Evolutionary conservation across 37 sponge, comb jelly and placozoan species (phyloP), one percentile per base, ranked within the genome.

Genomic region (Beroe forskalii): DNA sequence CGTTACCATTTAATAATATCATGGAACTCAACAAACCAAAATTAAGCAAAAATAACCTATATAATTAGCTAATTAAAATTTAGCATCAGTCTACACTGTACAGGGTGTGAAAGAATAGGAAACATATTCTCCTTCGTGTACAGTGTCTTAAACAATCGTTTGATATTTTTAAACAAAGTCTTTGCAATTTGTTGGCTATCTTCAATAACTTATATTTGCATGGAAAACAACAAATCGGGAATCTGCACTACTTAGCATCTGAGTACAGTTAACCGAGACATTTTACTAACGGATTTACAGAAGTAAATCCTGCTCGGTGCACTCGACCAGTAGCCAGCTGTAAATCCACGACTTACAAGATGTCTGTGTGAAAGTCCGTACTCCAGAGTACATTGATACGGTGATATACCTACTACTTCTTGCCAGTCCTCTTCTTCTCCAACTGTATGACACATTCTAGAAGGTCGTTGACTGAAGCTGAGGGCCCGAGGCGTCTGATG

Each of bases 361-460:
- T 36, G 55, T 48, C 55, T 48, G 12, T 48, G 12, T 48, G 6
- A 48, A 17, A 12, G 55, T 6, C 12, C 55, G 55, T 48, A 12
- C 6, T 6, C 12, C 12, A 48, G 6, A 12, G 55, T 48, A 17
- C 12, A 6, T 48, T 6, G 55, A 6, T 48, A 17, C n/a, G n/a
- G n/a, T n/a, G n/a, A n/a, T n/a, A n/a, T n/a, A n/a, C 25, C 2
- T 2, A 4, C 38, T 69, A 69, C 32, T 32, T 69, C 39, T 36
- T 69, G 17, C 72, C 72, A 2, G 33, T 35, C 38, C 72, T 27
- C 38, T 80, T 80, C 30, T 80, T 44, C 86, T 80, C 86, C 44
- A 80, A 9, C 55, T 80, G 44, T 33, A 80, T 80, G 48, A 80
- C 86, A 31, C 86, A 80, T 38, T 80, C 86, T 24, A 80, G 48